A percentile compares a stretch with the other conserved stretches of the same genome.
Conservation (phyloP, 2,113 vertebrate genomes). For the Pterocles burchelli region DNA sequence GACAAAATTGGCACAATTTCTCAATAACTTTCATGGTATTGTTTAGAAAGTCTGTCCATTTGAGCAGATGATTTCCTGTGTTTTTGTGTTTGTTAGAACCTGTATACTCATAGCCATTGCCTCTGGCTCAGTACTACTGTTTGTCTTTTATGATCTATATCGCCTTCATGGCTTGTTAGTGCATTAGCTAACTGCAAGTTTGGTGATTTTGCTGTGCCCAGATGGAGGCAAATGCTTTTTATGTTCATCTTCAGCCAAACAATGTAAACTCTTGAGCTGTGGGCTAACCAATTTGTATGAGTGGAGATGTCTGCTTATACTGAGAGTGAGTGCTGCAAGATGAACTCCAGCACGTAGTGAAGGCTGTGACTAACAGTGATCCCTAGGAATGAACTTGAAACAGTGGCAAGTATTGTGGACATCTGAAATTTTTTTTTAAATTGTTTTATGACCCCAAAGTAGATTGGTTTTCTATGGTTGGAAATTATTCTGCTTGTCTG, state of each 20-base stretch:
- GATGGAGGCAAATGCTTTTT: neutral
- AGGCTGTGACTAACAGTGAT: neutral
- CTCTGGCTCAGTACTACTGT: neutral
- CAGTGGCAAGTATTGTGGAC: neutral
- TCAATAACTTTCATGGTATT: neutral
- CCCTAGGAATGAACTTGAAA: neutral
- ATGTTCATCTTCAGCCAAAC: neutral
- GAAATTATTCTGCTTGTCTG: neutral
- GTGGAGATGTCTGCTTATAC: neutral
- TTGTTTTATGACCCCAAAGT: fast-evolving
- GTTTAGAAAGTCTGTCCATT: neutral
- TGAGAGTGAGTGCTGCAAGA: fast-evolving
- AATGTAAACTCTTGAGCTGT: neutral
- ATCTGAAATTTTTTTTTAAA: neutral
- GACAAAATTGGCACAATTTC: neutral
- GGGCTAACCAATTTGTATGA: neutral
- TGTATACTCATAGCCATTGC: fast-evolving
- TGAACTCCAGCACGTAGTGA: neutral
- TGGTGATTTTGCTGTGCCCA: neutral
- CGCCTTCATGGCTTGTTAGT: neutral
- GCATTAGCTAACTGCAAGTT: neutral
- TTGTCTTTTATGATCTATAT: neutral
- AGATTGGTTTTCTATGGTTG: neutral
- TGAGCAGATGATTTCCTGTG: neutral
- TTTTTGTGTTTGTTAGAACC: neutral